Percentiles rank a stretch among this genome's conserved stretches.
Evolutionary conservation across 37 sponge, comb jelly and placozoan genomes (phyloP).

Genomic region (Mnemiopsis leidyi): DNA sequence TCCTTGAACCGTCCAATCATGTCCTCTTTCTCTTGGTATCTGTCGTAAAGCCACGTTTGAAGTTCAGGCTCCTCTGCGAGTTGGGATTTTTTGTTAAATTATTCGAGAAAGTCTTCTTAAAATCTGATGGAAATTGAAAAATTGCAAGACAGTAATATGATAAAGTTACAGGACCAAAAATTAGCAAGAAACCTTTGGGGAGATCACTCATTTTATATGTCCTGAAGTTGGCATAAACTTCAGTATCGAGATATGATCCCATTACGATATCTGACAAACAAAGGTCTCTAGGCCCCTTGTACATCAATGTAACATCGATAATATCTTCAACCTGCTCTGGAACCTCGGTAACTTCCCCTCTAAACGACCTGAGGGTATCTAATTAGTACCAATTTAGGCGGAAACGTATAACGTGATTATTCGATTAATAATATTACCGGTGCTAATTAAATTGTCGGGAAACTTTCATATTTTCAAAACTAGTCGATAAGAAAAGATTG

Average conservation of each 20-base stretch:
- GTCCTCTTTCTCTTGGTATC: constrained; percentile 38
- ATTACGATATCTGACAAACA: background rate
- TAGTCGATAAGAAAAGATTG: too few species aligned
- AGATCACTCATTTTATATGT: background rate
- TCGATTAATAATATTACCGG: too few species aligned
- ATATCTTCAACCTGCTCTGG: background rate
- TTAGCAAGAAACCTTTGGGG: background rate
- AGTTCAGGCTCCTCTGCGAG: background rate
- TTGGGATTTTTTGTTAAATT: too few species aligned
- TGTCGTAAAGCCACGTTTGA: background rate
- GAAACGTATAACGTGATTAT: too few species aligned
- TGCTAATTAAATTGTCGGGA: too few species aligned
- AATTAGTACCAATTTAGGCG: too few species aligned
- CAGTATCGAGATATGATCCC: background rate
- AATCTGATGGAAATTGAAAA: too few species aligned
- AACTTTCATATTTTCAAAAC: too few species aligned
- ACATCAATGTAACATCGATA: background rate
- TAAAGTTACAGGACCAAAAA: too few species aligned
- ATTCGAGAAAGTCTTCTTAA: too few species aligned
- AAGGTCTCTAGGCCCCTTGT: background rate
- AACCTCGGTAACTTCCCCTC: background rate
- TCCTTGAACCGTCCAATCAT: background rate
- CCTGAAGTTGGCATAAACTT: constrained; percentile 6
- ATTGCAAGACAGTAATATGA: too few species aligned
- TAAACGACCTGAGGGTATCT: background rate